Conservation (phyloP, 2,888 invertebrate genomes). For the Nebria salina region DNA sequence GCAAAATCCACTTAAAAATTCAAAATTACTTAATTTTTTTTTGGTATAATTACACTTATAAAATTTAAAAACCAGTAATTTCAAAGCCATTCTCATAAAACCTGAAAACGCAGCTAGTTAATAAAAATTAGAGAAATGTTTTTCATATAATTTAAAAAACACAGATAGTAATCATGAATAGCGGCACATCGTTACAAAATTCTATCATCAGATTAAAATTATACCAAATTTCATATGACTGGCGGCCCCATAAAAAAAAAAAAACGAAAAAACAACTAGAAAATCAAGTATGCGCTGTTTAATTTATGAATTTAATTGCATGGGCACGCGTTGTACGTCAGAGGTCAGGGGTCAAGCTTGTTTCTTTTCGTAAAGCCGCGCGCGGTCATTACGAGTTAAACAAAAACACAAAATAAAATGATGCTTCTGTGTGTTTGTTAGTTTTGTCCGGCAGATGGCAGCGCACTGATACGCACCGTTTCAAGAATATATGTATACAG, state of each 20-base stretch:
- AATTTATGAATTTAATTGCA: conserved; percentile 52
- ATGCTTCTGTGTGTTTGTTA: conserved; percentile 8
- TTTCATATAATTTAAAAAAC: not conserved
- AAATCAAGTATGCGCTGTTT: conserved; percentile 44
- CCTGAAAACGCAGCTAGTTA: not conserved
- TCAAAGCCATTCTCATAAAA: not conserved
- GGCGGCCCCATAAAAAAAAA: conserved; percentile 32
- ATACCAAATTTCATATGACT: conserved; percentile 27
- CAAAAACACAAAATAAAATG: conserved; percentile 36
- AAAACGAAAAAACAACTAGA: conserved; percentile 4
- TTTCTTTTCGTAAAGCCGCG: conserved; percentile 18
- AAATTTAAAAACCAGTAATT: not conserved
- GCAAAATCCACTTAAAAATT: not conserved
- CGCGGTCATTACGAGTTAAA: conserved; percentile 40
- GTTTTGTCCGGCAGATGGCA: conserved; percentile 18
- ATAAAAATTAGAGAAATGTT: not conserved
- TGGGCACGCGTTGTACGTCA: conserved; percentile 50
- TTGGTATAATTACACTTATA: not conserved
- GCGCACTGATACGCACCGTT: conserved; percentile 4
- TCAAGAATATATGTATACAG: not conserved
- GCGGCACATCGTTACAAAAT: conserved; percentile 25
- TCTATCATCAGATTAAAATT: conserved; percentile 37
- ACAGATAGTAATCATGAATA: conserved; percentile 15
- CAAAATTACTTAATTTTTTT: not conserved
- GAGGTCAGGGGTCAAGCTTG: conserved; percentile 48